phyloP scores from a whole-genome alignment of 1,140 invertebrate genomes.

The Laupala kohalensis region DNA sequence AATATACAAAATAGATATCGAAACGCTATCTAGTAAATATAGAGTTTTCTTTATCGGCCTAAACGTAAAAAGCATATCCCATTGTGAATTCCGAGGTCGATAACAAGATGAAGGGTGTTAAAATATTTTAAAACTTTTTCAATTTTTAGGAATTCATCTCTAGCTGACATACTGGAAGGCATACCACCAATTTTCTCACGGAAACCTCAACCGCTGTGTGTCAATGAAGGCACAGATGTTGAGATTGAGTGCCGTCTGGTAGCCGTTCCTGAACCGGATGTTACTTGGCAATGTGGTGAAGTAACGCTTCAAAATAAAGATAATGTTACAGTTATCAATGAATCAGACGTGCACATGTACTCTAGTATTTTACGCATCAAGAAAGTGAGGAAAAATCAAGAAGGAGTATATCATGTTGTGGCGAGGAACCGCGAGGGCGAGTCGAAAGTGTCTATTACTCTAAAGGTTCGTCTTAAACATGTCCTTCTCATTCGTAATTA shows the following conservation, averaged over 20 bases:
- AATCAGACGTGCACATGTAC: conserved; percentile 84
- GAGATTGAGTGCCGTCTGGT: conserved; percentile 73
- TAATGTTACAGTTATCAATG: conserved; percentile 54
- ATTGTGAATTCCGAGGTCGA: too few relatives aligned
- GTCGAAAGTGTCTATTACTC: conserved; percentile 60
- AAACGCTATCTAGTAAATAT: too few relatives aligned
- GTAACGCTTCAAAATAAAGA: conserved; percentile 49
- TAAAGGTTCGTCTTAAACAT: too few relatives aligned
- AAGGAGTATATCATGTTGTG: conserved; percentile 76
- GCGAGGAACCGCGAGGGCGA: conserved; percentile 85
- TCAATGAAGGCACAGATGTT: conserved; percentile 64
- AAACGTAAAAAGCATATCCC: too few relatives aligned
- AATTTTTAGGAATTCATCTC: conserved; percentile 62
- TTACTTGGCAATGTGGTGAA: conserved; percentile 68
- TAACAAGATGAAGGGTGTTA: too few relatives aligned
- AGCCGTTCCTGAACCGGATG: conserved; percentile 79
- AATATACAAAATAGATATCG: too few relatives aligned
- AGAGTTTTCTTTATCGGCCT: too few relatives aligned
- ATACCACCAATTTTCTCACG: conserved; percentile 86
- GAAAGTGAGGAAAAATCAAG: conserved; percentile 61
- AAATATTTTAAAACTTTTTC: too few relatives aligned
- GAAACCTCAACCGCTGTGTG: conserved; percentile 70
- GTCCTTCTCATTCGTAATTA: too few relatives aligned
- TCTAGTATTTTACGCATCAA: conserved; percentile 66
- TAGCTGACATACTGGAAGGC: conserved; percentile 81